phyloP scores from a whole-genome alignment of 2,888 invertebrate genomes.

The Catocala nupta region DNA sequence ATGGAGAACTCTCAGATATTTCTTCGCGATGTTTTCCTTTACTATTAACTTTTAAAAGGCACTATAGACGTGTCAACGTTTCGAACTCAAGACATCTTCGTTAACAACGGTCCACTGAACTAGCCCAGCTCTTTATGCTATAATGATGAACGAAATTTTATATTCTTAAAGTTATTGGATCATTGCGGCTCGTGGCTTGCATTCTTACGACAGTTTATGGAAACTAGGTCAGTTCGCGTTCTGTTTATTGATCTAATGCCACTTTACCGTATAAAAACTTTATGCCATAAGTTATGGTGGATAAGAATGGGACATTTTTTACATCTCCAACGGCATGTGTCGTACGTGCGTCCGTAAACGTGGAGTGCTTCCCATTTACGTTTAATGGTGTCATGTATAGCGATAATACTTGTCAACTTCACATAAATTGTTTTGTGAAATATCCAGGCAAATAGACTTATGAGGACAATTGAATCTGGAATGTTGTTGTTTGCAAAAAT shows the following conservation, averaged over 20 bases:
- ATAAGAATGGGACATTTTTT: slow-evolving; percentile 28
- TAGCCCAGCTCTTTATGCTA: too few relatives aligned
- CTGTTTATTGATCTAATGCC: slow-evolving; percentile 65
- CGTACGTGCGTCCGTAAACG: slow-evolving; percentile 22
- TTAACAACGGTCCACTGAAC: too few relatives aligned
- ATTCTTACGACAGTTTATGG: slow-evolving; percentile 57
- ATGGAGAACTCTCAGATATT: too few relatives aligned
- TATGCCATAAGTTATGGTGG: slow-evolving; percentile 45
- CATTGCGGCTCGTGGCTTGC: slow-evolving; percentile 50
- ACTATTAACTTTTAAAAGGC: too few relatives aligned
- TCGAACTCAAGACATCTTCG: too few relatives aligned
- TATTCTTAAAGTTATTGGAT: slow-evolving; percentile 32
- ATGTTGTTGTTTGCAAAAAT: too few relatives aligned
- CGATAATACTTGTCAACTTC: slow-evolving; percentile 3
- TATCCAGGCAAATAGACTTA: too few relatives aligned
- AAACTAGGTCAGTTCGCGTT: slow-evolving; percentile 62
- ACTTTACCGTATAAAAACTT: slow-evolving; percentile 44
- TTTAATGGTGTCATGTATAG: slow-evolving; percentile 4
- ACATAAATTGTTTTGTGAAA: background rate
- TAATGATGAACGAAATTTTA: slow-evolving; percentile 32
- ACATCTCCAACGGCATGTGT: slow-evolving; percentile 24
- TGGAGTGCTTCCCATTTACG: slow-evolving; percentile 5
- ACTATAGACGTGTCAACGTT: too few relatives aligned
- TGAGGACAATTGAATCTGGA: too few relatives aligned
- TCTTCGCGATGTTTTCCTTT: too few relatives aligned